Evolutionary conservation across 2,113 vertebrate species (phyloP).

Genomic region (Sinocyclocheilus maitianheensis): DNA sequence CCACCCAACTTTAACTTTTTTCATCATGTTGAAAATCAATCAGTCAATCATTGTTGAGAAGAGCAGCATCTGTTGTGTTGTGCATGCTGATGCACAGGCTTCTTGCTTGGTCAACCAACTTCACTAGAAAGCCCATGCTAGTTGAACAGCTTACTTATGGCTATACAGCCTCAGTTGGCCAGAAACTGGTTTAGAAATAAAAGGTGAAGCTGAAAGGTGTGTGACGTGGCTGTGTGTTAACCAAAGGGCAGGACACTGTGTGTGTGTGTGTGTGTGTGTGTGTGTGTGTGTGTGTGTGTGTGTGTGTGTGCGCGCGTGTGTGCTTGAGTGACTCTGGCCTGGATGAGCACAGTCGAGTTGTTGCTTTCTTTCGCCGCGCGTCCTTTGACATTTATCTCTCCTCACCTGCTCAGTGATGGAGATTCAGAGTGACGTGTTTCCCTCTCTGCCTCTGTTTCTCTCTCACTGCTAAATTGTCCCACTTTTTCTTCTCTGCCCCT

Average conservation of each 20-base stretch:
- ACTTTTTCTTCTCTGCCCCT: slow-evolving; percentile 25
- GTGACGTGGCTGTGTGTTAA: too few relatives aligned
- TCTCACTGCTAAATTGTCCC: slow-evolving; percentile 26
- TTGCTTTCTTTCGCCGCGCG: slow-evolving; percentile 70
- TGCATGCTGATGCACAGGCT: background rate
- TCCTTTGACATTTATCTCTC: slow-evolving; percentile 77
- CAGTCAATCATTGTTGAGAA: background rate
- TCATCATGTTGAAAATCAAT: background rate
- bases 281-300: slow-evolving; percentile 26
- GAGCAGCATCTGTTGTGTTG: background rate
- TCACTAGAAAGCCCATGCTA: background rate
- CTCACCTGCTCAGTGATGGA: slow-evolving; percentile 74
- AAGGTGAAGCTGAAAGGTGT: background rate
- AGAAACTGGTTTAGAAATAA: background rate
- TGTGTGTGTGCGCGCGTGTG: background rate
- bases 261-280: slow-evolving; percentile 42
- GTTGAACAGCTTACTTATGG: background rate
- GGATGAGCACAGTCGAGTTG: slow-evolving; percentile 65
- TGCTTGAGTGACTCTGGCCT: slow-evolving; percentile 57
- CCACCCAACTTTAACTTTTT: background rate
- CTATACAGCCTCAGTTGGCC: background rate
- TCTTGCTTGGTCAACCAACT: background rate
- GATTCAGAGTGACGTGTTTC: slow-evolving; percentile 67
- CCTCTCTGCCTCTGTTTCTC: slow-evolving; percentile 51
- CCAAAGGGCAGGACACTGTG: too few relatives aligned